Conservation (phyloP, 1,140 invertebrate species). For the Drosophila athabasca region DNA sequence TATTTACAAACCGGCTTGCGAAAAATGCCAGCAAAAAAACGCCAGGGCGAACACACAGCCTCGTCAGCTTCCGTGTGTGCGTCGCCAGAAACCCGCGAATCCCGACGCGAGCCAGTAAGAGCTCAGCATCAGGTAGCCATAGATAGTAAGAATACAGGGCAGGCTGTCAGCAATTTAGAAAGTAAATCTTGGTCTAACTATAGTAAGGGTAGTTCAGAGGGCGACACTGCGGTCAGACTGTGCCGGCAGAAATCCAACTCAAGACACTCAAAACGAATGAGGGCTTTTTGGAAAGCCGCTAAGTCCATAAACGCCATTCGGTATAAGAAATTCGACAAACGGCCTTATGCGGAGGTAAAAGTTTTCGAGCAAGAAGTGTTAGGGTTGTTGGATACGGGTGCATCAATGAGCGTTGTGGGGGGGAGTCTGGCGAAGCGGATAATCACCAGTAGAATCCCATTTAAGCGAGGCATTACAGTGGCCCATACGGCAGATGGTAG, state of each 20-base stretch:
- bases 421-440: not conserved
- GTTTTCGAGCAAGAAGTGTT: not conserved
- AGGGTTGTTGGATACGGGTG: not conserved
- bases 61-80: conserved; percentile 1
- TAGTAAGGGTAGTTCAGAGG: too few relatives aligned
- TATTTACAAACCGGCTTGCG: conserved; percentile 12
- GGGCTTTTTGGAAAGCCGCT: not conserved
- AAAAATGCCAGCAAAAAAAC: conserved; percentile 14
- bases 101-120: too few relatives aligned
- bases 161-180: too few relatives aligned
- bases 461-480: too few relatives aligned
- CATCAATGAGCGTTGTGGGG: conserved; percentile 2
- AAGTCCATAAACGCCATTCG: not conserved
- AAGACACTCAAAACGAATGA: too few relatives aligned
- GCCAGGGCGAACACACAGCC: not conserved
- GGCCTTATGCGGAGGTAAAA: not conserved
- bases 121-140: too few relatives aligned
- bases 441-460: too few relatives aligned
- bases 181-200: too few relatives aligned
- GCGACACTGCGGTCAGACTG: too few relatives aligned
- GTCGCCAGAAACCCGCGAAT: too few relatives aligned
- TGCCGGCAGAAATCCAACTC: not conserved
- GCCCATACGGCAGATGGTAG: too few relatives aligned
- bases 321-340: not conserved
- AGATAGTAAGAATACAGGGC: too few relatives aligned